Conservation (phyloP, 2,888 invertebrate genomes). For the Cheilosia grossa region DNA sequence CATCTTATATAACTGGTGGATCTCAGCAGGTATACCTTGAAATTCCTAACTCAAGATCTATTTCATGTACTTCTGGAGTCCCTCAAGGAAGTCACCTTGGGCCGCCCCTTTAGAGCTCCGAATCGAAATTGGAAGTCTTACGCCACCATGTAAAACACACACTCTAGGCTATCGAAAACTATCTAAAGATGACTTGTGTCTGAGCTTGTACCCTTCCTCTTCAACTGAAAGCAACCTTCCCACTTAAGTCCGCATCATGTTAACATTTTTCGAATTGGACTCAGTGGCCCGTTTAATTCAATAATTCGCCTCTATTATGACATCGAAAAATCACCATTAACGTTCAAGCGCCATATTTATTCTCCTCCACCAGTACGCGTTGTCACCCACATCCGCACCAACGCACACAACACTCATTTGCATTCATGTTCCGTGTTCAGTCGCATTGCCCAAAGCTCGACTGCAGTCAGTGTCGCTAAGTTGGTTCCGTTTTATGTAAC, state of each 20-base stretch:
- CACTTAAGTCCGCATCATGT: neutral
- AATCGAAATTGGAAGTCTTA: too few species aligned
- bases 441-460: slow-evolving; percentile 32
- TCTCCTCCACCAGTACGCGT: slow-evolving; percentile 15
- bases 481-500: slow-evolving; percentile 66
- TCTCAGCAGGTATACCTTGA: too few species aligned
- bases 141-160: too few species aligned
- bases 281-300: slow-evolving; percentile 57
- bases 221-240: neutral
- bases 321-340: slow-evolving; percentile 71
- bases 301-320: slow-evolving; percentile 63
- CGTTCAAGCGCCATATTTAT: slow-evolving; percentile 60
- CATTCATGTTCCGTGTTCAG: slow-evolving; percentile 30
- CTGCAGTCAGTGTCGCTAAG: slow-evolving; percentile 42
- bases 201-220: neutral
- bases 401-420: neutral
- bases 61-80: too few species aligned
- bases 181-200: too few species aligned
- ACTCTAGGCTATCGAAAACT: too few species aligned
- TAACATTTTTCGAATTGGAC: slow-evolving; percentile 45
- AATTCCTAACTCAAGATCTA: too few species aligned
- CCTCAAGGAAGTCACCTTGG: too few species aligned
- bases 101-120: too few species aligned
- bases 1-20: too few species aligned
- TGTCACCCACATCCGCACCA: neutral